These are phyloP conservation scores for Tachina grossa DNA, from an alignment of 2,888 invertebrate species.

Conservation along the genomic window DNA sequence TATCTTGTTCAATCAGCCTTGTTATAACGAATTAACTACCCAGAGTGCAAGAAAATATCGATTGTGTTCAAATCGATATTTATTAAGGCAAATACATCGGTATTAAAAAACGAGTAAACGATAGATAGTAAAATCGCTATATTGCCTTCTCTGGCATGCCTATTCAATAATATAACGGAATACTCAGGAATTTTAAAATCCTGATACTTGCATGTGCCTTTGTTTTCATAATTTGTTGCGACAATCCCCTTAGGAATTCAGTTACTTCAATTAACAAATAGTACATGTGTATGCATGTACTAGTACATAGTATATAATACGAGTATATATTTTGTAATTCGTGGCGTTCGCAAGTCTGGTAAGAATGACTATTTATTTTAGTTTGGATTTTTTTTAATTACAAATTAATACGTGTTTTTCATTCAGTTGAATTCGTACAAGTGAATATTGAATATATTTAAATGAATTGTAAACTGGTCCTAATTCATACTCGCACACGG, in stretches of 20 bases:
- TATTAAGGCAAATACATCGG: no score
- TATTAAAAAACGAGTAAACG: no score
- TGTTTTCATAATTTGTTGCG: constrained; percentile 1
- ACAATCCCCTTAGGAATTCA: background rate
- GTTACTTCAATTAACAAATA: background rate
- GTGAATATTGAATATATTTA: constrained; percentile 25
- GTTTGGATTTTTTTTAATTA: constrained; percentile 10
- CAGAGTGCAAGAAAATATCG: no score
- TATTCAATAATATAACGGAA: no score
- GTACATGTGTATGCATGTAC: no score
- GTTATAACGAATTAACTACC: no score
- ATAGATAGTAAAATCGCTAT: no score
- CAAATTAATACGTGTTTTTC: constrained; percentile 41
- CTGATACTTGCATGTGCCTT: background rate
- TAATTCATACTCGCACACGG: constrained; percentile 57
- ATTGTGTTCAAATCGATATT: no score
- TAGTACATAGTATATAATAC: no score
- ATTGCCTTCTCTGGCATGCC: no score
- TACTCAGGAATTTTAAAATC: background rate
- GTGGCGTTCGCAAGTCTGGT: constrained; percentile 71
- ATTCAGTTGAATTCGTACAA: constrained; percentile 22
- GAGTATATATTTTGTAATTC: constrained; percentile 21
- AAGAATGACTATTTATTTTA: constrained; percentile 24
- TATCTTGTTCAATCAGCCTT: no score
- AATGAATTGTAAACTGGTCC: constrained; percentile 66